phyloP scores from a whole-genome alignment of 1,140 invertebrate genomes.

The Zaprionus lachaisei region DNA sequence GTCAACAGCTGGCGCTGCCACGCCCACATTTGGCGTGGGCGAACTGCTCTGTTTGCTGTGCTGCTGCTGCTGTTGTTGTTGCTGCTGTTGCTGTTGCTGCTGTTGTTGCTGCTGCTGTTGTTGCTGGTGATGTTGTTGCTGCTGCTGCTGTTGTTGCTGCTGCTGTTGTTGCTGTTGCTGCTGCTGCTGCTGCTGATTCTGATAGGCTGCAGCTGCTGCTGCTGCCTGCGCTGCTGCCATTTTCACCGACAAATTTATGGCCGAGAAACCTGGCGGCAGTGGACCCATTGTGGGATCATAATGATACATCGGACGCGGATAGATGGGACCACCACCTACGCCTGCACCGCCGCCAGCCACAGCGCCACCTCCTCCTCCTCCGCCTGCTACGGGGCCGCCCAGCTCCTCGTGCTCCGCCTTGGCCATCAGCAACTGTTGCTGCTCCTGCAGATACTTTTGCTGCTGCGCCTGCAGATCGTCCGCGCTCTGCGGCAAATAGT shows the following conservation, averaged over 20 bases:
- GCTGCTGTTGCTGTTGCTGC: slow-evolving; percentile 65
- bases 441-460: slow-evolving; percentile 88
- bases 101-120: slow-evolving; percentile 85
- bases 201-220: slow-evolving; percentile 82
- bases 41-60: slow-evolving; percentile 76
- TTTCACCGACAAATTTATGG: slow-evolving; percentile 94
- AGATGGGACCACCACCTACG: slow-evolving; percentile 87
- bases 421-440: slow-evolving; percentile 87
- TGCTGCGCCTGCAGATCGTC: slow-evolving; percentile 84
- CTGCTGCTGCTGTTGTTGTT: slow-evolving; percentile 81
- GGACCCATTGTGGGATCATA: slow-evolving; percentile 89
- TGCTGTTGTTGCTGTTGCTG: slow-evolving; percentile 65
- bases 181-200: slow-evolving; percentile 76
- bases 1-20: slow-evolving; percentile 92
- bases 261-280: slow-evolving; percentile 90
- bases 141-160: slow-evolving; percentile 70
- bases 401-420: slow-evolving; percentile 88
- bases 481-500: slow-evolving; percentile 85
- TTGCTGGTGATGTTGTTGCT: slow-evolving; percentile 71
- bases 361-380: slow-evolving; percentile 40
- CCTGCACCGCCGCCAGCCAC: slow-evolving; percentile 86
- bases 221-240: slow-evolving; percentile 91
- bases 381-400: slow-evolving; percentile 52
- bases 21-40: slow-evolving; percentile 81
- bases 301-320: slow-evolving; percentile 92